These are phyloP conservation scores for Nycticebus coucang DNA, from an alignment of 2,113 vertebrate genomes.

Conservation along the genomic window DNA sequence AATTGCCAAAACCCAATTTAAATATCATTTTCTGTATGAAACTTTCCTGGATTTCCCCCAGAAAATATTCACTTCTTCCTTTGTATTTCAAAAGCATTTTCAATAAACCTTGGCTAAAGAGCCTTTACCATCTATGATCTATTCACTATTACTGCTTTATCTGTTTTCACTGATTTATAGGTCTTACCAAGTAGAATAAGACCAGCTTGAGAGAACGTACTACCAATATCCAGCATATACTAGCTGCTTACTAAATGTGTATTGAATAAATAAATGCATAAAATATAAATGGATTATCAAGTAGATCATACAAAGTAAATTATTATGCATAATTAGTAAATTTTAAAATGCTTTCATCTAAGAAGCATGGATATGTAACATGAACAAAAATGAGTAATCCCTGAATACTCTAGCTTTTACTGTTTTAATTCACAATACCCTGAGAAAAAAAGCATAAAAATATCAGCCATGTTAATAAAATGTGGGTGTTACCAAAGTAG, in stretches of 20 bases:
- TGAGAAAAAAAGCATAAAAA: slow-evolving; percentile 33
- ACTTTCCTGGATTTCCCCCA: not conserved
- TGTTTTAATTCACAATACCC: not conserved
- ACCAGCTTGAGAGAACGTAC: not conserved
- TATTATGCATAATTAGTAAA: not conserved
- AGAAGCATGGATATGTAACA: not conserved
- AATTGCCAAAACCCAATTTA: not conserved
- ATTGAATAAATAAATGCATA: slow-evolving; percentile 11
- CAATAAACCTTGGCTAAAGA: not conserved
- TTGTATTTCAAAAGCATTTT: not conserved
- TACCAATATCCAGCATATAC: not conserved
- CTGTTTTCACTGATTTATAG: not conserved
- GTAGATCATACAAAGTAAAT: not conserved
- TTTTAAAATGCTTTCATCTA: not conserved
- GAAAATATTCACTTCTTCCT: not conserved
- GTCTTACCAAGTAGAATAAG: not conserved
- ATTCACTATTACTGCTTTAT: not conserved
- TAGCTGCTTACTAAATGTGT: not conserved
- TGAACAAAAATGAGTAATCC: slow-evolving; percentile 20
- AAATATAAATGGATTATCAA: slow-evolving; percentile 11
- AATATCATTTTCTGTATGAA: not conserved
- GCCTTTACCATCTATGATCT: not conserved
- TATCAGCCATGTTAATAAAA: slow-evolving; percentile 20
- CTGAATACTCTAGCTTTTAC: not conserved
- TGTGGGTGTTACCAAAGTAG: slow-evolving; percentile 33